Evolutionary conservation across 2,888 invertebrate species (phyloP).

Genomic region (Drosophila paracracens): DNA sequence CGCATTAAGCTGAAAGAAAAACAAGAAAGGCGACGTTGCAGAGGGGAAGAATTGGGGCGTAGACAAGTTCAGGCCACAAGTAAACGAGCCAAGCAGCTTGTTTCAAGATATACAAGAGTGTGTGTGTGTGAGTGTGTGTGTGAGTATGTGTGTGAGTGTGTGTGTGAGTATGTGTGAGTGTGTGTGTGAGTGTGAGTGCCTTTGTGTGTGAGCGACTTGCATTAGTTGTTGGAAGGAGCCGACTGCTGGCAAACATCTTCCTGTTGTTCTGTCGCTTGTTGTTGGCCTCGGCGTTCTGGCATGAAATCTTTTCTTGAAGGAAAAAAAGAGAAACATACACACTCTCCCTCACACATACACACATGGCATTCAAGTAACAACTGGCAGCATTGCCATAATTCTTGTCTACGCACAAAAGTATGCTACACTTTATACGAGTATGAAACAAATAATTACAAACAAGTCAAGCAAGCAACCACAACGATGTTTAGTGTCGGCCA

Average conservation of each 20-base stretch:
- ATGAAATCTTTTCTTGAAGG: constrained; percentile 71
- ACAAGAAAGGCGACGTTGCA: constrained; percentile 30
- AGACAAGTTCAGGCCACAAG: constrained; percentile 74
- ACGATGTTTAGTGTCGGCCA: constrained; percentile 29
- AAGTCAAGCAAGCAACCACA: constrained; percentile 70
- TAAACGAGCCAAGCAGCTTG: constrained; percentile 75
- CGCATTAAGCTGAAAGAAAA: constrained; percentile 77
- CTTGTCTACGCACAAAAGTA: constrained; percentile 75
- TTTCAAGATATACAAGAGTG: constrained; percentile 49
- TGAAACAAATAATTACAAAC: constrained; percentile 77
- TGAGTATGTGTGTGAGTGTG: not conserved
- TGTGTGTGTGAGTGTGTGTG: not conserved
- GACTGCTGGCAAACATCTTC: constrained; percentile 65
- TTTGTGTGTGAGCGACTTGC: constrained; percentile 40
- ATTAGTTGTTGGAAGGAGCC: constrained; percentile 58
- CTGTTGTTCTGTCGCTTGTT: constrained; percentile 61
- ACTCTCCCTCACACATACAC: constrained; percentile 14
- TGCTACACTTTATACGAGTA: constrained; percentile 68
- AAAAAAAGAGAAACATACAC: constrained; percentile 44
- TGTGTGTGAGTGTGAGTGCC: constrained; percentile 12
- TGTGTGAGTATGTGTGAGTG: constrained; percentile 2
- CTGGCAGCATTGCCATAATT: constrained; percentile 72
- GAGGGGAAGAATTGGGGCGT: constrained; percentile 17
- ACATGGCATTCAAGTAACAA: constrained; percentile 55
- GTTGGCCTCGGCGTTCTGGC: constrained; percentile 66